Conservation (phyloP, 1,140 invertebrate genomes). For the Trichonephila inaurata region DNA sequence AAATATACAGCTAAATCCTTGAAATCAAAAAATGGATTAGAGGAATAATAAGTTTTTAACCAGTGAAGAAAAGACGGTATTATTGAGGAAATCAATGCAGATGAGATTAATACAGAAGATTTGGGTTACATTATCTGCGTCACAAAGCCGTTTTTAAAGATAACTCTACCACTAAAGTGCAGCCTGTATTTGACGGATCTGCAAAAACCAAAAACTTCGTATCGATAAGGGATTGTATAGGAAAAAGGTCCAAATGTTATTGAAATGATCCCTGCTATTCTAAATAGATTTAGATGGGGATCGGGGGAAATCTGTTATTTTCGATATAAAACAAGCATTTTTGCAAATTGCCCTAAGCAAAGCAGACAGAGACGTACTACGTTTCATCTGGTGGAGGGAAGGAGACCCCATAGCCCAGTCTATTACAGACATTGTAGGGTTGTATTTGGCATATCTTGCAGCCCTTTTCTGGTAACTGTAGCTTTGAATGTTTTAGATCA, state of each 20-base stretch:
- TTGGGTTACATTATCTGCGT: neutral
- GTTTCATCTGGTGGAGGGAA: slow-evolving; percentile 18
- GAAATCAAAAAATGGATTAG: no score
- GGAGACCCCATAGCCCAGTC: neutral
- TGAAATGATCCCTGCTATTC: neutral
- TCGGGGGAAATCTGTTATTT: neutral
- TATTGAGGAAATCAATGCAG: no score
- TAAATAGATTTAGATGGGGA: neutral
- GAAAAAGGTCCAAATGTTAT: slow-evolving; percentile 35
- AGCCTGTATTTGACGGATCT: neutral
- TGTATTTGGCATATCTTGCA: slow-evolving; percentile 9
- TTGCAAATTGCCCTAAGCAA: neutral
- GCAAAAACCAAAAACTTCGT: neutral
- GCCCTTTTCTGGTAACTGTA: neutral
- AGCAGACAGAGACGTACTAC: neutral
- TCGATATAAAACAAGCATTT: no score
- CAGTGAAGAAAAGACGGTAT: no score
- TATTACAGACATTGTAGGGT: neutral
- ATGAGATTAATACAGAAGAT: neutral
- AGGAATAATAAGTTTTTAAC: no score
- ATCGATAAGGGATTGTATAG: neutral
- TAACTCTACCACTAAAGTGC: neutral
- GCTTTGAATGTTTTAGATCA: slow-evolving; percentile 6
- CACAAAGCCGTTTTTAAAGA: slow-evolving; percentile 3
- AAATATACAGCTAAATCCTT: no score